A percentile compares a stretch with the other conserved stretches of the same genome.
These are phyloP conservation scores for Scaptomyza caliginosa DNA, from an alignment of 2,888 invertebrate genomes.

Conservation along the genomic window DNA sequence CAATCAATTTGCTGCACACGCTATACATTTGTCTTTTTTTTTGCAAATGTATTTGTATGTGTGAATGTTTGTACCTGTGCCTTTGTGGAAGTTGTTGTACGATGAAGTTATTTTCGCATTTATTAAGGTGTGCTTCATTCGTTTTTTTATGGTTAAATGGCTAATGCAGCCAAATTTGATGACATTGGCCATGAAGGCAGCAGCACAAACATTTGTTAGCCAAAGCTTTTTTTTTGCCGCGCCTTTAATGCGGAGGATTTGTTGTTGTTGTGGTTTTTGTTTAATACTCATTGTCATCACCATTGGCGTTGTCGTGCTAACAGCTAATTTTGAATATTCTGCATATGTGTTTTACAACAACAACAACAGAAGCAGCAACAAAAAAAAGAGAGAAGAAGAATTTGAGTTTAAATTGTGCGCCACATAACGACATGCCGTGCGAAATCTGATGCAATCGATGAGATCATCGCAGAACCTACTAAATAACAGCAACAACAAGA, in stretches of 20 bases:
- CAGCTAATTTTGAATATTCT: constrained; percentile 71
- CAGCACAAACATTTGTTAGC: constrained; percentile 8
- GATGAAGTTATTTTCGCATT: not conserved
- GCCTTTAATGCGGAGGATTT: constrained; percentile 51
- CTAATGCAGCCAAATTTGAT: constrained; percentile 62
- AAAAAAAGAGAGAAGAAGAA: constrained; percentile 26
- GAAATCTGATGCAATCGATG: constrained; percentile 81
- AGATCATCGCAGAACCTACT: constrained; percentile 71
- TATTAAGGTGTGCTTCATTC: constrained; percentile 1
- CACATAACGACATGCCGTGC: constrained; percentile 76
- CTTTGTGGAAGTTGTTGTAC: constrained; percentile 25
- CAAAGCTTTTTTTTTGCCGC: constrained; percentile 32
- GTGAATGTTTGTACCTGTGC: not conserved
- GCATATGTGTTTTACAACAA: constrained; percentile 58
- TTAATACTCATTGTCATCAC: constrained; percentile 30
- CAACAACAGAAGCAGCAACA: no score
- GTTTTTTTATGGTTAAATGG: constrained; percentile 11
- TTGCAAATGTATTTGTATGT: not conserved
- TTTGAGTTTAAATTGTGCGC: constrained; percentile 67
- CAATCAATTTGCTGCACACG: constrained; percentile 69
- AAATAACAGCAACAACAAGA: constrained; percentile 28
- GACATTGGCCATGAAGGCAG: constrained; percentile 58
- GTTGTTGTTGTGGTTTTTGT: no score
- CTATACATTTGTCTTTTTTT: not conserved
- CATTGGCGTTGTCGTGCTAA: constrained; percentile 62